phyloP scores from a whole-genome alignment of 2,113 vertebrate genomes.

The Xiphorhynchus elegans region DNA sequence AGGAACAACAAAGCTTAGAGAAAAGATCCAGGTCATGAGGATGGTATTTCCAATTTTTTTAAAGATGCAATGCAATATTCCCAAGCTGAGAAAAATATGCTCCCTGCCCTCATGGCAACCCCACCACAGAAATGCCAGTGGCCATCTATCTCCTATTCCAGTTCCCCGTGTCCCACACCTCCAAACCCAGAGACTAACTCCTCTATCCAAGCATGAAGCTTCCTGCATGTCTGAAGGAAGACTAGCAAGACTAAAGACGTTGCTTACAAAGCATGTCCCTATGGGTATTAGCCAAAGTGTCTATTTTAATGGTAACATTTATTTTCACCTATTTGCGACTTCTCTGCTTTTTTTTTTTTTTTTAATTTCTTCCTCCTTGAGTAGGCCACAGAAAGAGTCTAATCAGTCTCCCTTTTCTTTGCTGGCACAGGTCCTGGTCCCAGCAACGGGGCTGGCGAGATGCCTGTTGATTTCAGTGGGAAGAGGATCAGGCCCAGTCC shows the following conservation, averaged over 20 bases:
- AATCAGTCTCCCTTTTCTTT: background rate
- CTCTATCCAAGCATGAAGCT: background rate
- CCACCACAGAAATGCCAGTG: background rate
- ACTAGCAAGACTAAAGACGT: background rate
- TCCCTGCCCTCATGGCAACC: background rate
- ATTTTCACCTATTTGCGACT: background rate
- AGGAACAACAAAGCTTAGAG: constrained; percentile 12
- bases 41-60: constrained; percentile 15
- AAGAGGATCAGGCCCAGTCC: constrained; percentile 56
- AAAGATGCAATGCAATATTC: background rate
- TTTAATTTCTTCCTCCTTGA: background rate
- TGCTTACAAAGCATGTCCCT: background rate
- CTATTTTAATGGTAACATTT: background rate
- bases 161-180: background rate
- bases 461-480: constrained; percentile 12
- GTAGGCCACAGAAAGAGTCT: background rate
- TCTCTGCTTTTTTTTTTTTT: background rate
- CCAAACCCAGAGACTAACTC: background rate
- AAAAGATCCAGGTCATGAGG: background rate
- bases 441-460: background rate
- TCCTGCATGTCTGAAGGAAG: background rate
- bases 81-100: background rate
- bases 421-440: constrained; percentile 18
- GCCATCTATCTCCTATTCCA: background rate
- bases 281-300: background rate